Conservation (phyloP, 2,888 invertebrate species). For the Drosophila barbarae region DNA sequence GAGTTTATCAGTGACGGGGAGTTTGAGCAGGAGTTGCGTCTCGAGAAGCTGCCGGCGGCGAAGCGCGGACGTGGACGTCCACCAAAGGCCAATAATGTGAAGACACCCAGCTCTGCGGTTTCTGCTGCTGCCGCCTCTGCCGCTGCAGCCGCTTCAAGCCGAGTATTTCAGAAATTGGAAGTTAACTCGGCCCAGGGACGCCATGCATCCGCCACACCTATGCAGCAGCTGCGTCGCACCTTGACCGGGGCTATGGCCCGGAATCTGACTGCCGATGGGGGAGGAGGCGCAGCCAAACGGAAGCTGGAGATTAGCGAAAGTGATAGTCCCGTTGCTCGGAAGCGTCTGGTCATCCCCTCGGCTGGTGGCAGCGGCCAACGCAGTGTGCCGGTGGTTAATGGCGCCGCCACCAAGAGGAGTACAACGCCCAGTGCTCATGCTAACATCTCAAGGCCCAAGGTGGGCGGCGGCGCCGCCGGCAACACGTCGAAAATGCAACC, state of each 20-base stretch:
- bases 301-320: conserved; percentile 52
- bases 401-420: conserved; percentile 24
- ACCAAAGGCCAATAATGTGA: conserved; percentile 43
- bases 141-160: not conserved
- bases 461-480: not conserved
- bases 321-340: conserved; percentile 52
- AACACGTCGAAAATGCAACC: conserved; percentile 7
- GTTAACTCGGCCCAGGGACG: conserved; percentile 10
- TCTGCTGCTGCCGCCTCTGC: conserved; percentile 10
- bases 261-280: conserved; percentile 20
- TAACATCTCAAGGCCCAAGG: conserved; percentile 3
- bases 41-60: conserved; percentile 44
- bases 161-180: conserved; percentile 2
- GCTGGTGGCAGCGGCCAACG: conserved; percentile 4
- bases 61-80: conserved; percentile 70
- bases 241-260: conserved; percentile 51
- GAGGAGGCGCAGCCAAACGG: conserved; percentile 44
- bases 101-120: conserved; percentile 4
- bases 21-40: conserved; percentile 48
- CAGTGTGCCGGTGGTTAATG: conserved; percentile 47
- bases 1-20: conserved; percentile 63
- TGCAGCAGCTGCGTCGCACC: conserved; percentile 67
- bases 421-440: conserved; percentile 14
- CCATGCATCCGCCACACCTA: conserved; percentile 40
- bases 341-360: conserved; percentile 47